Percentiles rank a stretch among this genome's conserved stretches.
phyloP scores from a whole-genome alignment of 2,888 invertebrate species.

The Abrostola triplasia region DNA sequence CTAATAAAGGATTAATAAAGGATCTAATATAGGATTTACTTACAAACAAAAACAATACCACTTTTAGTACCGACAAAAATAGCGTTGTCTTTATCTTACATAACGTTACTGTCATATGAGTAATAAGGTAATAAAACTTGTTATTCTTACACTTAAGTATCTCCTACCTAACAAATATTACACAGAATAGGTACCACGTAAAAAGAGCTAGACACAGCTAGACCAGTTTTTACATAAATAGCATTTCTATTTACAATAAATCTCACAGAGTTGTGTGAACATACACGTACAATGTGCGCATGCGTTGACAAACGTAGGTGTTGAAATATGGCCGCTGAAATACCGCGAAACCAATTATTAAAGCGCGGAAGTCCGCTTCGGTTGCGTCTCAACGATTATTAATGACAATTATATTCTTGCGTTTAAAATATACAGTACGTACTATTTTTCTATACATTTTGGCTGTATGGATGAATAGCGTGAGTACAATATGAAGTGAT shows the following conservation, averaged over 20 bases:
- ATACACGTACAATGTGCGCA: conserved; percentile 6
- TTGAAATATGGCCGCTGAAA: conserved; percentile 11
- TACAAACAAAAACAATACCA: too few species aligned
- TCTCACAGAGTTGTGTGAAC: background rate
- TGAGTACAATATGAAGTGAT: too few species aligned
- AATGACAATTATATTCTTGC: background rate
- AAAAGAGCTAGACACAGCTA: background rate
- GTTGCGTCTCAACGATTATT: conserved; percentile 3
- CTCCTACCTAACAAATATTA: too few species aligned
- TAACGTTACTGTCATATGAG: too few species aligned
- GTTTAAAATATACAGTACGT: background rate
- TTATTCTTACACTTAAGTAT: too few species aligned
- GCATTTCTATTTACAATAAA: background rate
- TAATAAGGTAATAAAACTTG: too few species aligned
- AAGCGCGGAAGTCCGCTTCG: conserved; percentile 7
- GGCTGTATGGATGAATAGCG: too few species aligned
- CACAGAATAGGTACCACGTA: too few species aligned
- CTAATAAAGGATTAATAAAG: too few species aligned
- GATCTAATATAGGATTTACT: too few species aligned
- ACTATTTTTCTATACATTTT: background rate
- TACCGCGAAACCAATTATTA: conserved; percentile 6
- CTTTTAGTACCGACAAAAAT: too few species aligned
- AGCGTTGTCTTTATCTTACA: too few species aligned
- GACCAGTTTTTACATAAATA: background rate
- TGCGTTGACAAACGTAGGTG: conserved; percentile 2